A percentile compares a stretch with the other conserved stretches of the same genome.
phyloP scores from a whole-genome alignment of 2,797 vertebrate genomes.

The Sphaeramia orbicularis region DNA sequence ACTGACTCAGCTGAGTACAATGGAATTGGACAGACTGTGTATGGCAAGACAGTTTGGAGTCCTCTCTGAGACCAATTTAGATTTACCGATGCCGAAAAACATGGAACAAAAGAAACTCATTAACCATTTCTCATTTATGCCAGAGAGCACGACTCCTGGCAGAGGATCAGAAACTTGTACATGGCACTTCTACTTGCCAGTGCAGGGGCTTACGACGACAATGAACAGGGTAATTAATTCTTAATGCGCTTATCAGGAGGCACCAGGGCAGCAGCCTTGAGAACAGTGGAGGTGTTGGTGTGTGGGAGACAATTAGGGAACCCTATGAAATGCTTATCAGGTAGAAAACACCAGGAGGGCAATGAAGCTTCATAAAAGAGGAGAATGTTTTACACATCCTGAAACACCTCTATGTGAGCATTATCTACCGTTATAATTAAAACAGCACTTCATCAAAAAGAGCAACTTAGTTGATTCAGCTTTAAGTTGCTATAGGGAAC shows the following conservation, averaged over 20 bases:
- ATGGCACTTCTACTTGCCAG: constrained; percentile 61
- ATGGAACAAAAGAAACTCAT: constrained; percentile 78
- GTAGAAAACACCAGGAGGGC: constrained; percentile 63
- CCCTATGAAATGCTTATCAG: constrained; percentile 73
- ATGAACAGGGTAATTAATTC: constrained; percentile 80
- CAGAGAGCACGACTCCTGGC: constrained; percentile 70
- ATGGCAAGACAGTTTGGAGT: constrained; percentile 38
- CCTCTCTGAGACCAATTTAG: constrained; percentile 49
- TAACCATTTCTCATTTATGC: constrained; percentile 65
- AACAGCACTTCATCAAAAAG: constrained; percentile 56
- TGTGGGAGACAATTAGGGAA: constrained; percentile 77
- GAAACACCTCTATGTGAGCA: constrained; percentile 56
- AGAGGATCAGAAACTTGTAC: constrained; percentile 61
- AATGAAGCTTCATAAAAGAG: constrained; percentile 45
- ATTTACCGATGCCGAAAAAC: constrained; percentile 45
- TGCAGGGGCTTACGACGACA: constrained; percentile 59
- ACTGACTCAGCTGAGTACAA: constrained; percentile 37
- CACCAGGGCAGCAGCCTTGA: constrained; percentile 68
- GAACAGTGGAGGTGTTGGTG: constrained; percentile 67
- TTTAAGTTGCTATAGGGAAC: constrained; percentile 24
- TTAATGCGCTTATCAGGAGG: constrained; percentile 80
- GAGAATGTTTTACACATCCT: constrained; percentile 57
- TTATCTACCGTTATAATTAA: constrained; percentile 72
- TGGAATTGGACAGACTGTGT: constrained; percentile 30
- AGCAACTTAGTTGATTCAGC: constrained; percentile 39